Evolutionary conservation across 1,140 invertebrate species (phyloP), one percentile per base, ranked within the genome.

Genomic region (Megalonaias nervosa): DNA sequence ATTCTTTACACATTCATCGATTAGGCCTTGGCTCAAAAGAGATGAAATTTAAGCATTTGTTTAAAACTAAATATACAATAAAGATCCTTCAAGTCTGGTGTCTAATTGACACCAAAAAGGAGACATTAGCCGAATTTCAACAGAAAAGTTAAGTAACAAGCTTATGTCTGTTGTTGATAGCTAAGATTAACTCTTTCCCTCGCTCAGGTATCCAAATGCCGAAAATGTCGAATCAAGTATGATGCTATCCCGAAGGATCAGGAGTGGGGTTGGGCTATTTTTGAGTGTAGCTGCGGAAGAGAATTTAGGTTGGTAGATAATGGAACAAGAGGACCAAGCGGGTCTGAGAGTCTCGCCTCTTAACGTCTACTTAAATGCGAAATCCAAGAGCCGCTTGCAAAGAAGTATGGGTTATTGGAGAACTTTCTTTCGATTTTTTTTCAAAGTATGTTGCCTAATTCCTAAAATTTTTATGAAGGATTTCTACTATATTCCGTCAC

Each of bases 181-280:
- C 38, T 48, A 48, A 48, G 6, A 48, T 48, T 48, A 11, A 11
- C 38, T 9, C 11, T 48, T 48, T 48, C 38, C 38, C 38, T 11
- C 38, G 11, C 38, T 6, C 11, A 48, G 82, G 84, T 85, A 15
- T 82, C 82, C 14, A 77, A 70, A 62, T 85, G 84, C 61, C 74
- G 77, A 26, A 73, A 57, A 26, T 85, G 84, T 69, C 75, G 59
- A 61, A 38, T 64, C 15, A 80, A 78, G 65, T 85, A 80, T 67
- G 84, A 85, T 31, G 74, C 84, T 14, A 70, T 85, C 15, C 84
- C 84, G n/a, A 71, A 64, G 26, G 80, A 84, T 48, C 67, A 77
- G 26, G 82, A 85, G 56, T 85, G 81, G 81, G 84, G 84, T 11
- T 76, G 71, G 74, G 82, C 70, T 1, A 67, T 77, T 66, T 84